Evolutionary conservation across 2,797 vertebrate species (phyloP).

Genomic region (Adrianichthys oophorus): DNA sequence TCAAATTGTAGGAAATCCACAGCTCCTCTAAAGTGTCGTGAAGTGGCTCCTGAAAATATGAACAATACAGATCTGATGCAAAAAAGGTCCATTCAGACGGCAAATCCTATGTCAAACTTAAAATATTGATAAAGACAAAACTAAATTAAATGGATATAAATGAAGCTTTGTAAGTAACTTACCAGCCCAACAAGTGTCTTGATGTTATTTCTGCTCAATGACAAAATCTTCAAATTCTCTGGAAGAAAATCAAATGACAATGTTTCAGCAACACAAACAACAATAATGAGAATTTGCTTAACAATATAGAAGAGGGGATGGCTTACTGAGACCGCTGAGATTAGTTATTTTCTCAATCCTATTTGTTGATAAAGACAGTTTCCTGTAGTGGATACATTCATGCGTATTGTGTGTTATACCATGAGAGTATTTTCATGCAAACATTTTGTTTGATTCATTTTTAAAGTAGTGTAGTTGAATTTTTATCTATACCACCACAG

Average conservation of each 20-base stretch:
- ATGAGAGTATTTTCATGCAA: no score
- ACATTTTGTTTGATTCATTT: no score
- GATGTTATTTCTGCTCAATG: slow-evolving; percentile 95
- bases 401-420: neutral
- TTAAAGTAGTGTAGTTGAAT: no score
- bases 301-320: neutral
- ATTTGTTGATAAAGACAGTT: slow-evolving; percentile 94
- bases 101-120: no score
- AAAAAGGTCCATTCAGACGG: neutral
- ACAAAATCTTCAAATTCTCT: slow-evolving; percentile 95
- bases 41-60: slow-evolving; percentile 85
- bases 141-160: neutral
- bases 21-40: slow-evolving; percentile 91
- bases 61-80: neutral
- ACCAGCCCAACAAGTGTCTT: slow-evolving; percentile 94
- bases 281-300: neutral
- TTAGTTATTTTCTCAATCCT: slow-evolving; percentile 98
- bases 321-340: slow-evolving; percentile 94
- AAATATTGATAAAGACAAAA: neutral
- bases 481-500: no score
- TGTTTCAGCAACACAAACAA: no score
- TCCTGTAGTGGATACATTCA: slow-evolving; percentile 73
- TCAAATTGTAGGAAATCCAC: slow-evolving; percentile 97
- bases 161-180: slow-evolving; percentile 41
- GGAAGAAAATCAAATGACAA: slow-evolving; percentile 19